Evolutionary conservation across 2,113 vertebrate species (phyloP).

Genomic region (Zootoca vivipara): DNA sequence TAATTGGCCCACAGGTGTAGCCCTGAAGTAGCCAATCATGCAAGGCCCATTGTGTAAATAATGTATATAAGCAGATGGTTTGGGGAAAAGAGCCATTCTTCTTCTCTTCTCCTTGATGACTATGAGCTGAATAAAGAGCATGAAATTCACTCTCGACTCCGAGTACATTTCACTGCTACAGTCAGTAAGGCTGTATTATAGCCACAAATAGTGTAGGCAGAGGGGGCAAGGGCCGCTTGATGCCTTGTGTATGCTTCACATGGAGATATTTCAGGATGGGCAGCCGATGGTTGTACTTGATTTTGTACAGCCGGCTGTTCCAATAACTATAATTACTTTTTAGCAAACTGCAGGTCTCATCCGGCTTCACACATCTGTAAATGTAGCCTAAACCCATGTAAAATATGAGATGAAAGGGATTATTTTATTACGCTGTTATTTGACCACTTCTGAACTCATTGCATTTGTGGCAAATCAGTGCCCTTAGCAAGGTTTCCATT

Average conservation of each 20-base stretch:
- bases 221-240: neutral
- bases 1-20: no score
- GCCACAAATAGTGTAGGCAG: constrained; percentile 12
- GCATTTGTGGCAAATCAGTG: constrained; percentile 45
- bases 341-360: constrained; percentile 41
- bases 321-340: constrained; percentile 63
- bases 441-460: constrained; percentile 58
- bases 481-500: constrained; percentile 55
- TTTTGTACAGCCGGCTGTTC: constrained; percentile 52
- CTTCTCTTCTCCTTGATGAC: no score
- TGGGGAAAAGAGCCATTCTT: no score
- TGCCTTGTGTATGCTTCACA: neutral
- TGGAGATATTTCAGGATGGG: constrained; percentile 27
- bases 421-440: constrained; percentile 65
- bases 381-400: constrained; percentile 58
- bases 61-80: no score
- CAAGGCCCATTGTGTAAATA: no score
- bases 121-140: no score
- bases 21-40: no score
- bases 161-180: no score
- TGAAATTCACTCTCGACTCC: no score
- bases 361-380: constrained; percentile 49
- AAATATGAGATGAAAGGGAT: constrained; percentile 69
- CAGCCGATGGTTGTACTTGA: constrained; percentile 42
- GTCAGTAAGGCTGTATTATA: neutral